Percentiles rank a stretch among this genome's conserved stretches.
phyloP scores from a whole-genome alignment of 1,140 invertebrate genomes.

The Drosophila melanogaster region Release_6_plus_ISO1_MT NT_033777.3:5588001-5588500 shows the following conservation, averaged over 20 bases:
- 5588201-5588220: conserved; percentile 2
- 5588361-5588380: conserved; percentile 1
- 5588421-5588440: not conserved
- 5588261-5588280: conserved; percentile 53
- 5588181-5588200: conserved; percentile 9
- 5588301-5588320: conserved; percentile 59
- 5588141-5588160: not conserved
- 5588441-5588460: not conserved
- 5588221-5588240: conserved; percentile 23
- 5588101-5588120: conserved; percentile 47
- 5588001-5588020: conserved; percentile 5
- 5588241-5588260: conserved; percentile 50
- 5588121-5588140: conserved; percentile 27
- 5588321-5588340: conserved; percentile 21
- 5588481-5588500: too few species aligned
- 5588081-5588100: conserved; percentile 5
- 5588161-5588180: not conserved
- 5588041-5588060: conserved; percentile 51
- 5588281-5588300: conserved; percentile 51
- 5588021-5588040: conserved; percentile 17
- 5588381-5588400: not conserved
- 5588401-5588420: not conserved
- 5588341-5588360: conserved; percentile 7
- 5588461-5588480: not conserved
- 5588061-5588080: conserved; percentile 9